Conservation (phyloP, 2,888 invertebrate species). For the Machimus atricapillus region DNA sequence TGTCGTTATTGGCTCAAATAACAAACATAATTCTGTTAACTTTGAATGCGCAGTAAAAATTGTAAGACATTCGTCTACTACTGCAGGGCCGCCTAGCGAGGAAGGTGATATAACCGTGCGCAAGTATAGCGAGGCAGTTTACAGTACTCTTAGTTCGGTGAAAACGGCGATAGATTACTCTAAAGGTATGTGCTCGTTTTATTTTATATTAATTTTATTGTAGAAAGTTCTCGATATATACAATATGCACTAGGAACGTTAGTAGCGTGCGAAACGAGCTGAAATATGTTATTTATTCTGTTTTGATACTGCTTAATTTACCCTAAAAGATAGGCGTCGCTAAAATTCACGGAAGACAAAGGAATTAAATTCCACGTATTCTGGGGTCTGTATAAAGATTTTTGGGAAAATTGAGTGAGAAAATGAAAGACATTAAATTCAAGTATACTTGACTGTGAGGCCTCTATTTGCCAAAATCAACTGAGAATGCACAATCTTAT, state of each 20-base stretch:
- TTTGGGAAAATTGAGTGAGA: no score
- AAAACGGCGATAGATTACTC: conserved; percentile 77
- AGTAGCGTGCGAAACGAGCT: no score
- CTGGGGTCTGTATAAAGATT: no score
- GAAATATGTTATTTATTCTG: no score
- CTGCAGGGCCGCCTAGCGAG: conserved; percentile 57
- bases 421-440: no score
- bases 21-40: neutral
- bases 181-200: conserved; percentile 64
- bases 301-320: no score
- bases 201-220: neutral
- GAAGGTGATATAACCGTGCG: conserved; percentile 67
- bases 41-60: conserved; percentile 37
- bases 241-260: neutral
- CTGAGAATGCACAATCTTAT: no score
- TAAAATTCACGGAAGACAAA: no score
- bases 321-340: no score
- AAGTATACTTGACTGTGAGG: no score
- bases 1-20: neutral
- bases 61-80: conserved; percentile 48
- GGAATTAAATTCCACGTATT: no score
- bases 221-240: neutral
- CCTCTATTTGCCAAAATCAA: no score
- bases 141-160: conserved; percentile 74
- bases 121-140: conserved; percentile 75